phyloP scores from a whole-genome alignment of 2,797 vertebrate genomes.

The Okamejei kenojei region DNA sequence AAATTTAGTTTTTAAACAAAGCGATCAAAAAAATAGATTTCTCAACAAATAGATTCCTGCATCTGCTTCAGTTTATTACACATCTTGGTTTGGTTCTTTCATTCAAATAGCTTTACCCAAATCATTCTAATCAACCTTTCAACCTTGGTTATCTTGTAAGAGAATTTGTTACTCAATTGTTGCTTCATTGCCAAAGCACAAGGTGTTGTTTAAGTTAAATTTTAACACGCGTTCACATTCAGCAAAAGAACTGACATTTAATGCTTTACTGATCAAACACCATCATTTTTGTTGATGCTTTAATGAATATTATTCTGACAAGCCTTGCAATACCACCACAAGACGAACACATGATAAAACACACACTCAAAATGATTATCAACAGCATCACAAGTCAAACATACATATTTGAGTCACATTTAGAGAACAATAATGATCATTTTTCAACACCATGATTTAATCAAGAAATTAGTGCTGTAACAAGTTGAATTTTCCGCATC shows the following conservation, averaged over 20 bases:
- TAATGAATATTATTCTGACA: background rate
- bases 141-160: background rate
- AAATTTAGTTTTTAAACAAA: no score
- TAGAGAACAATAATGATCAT: background rate
- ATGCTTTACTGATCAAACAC: background rate
- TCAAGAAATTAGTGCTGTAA: background rate
- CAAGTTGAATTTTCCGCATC: no score
- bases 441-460: background rate
- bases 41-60: background rate
- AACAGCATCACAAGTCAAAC: background rate
- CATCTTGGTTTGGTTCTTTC: background rate
- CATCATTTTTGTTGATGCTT: background rate
- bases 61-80: background rate
- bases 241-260: background rate
- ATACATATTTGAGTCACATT: background rate
- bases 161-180: background rate
- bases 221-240: background rate
- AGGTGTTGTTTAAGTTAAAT: background rate
- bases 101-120: background rate
- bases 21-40: background rate
- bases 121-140: background rate
- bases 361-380: background rate
- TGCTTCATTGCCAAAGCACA: background rate
- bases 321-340: background rate
- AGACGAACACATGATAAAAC: background rate